Conservation (phyloP, 1,140 invertebrate species). For the Zaprionus ghesquierei region DNA sequence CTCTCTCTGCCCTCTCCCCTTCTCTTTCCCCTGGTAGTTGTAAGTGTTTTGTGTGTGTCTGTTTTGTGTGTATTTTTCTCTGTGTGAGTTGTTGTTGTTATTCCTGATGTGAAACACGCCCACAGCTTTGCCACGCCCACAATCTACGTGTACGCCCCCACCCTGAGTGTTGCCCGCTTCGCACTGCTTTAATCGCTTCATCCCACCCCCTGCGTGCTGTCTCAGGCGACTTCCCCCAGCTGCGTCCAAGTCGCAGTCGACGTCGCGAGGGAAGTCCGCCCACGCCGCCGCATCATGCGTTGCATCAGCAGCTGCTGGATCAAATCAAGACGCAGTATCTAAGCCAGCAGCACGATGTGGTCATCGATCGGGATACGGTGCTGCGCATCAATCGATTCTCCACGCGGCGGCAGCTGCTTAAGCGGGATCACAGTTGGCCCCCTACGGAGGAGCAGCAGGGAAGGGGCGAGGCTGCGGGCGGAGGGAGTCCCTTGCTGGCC, state of each 20-base stretch:
- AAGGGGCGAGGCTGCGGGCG: not conserved
- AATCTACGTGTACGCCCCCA: not conserved
- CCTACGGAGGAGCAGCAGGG: conserved; percentile 35
- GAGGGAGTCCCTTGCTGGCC: not conserved
- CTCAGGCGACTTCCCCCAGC: conserved; percentile 28
- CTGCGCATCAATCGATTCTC: conserved; percentile 77
- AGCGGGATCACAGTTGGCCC: conserved; percentile 79
- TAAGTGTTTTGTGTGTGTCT: not conserved
- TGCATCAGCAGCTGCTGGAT: conserved; percentile 70
- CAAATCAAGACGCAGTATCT: conserved; percentile 75
- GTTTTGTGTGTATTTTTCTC: not conserved
- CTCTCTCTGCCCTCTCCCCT: not conserved
- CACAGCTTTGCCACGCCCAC: conserved; percentile 20
- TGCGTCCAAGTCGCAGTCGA: conserved; percentile 59
- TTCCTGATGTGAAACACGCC: not conserved
- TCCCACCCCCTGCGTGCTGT: too few relatives aligned
- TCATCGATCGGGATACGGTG: conserved; percentile 77
- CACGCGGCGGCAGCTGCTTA: conserved; percentile 62
- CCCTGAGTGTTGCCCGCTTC: not conserved
- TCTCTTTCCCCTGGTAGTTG: not conserved
- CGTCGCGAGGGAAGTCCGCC: conserved; percentile 38
- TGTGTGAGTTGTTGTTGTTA: conserved; percentile 14
- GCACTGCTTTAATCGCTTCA: not conserved
- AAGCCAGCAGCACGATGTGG: conserved; percentile 72
- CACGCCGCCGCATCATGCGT: conserved; percentile 36